Evolutionary conservation across 2,113 vertebrate genomes (phyloP).

Genomic region (Phaethon lepturus): DNA sequence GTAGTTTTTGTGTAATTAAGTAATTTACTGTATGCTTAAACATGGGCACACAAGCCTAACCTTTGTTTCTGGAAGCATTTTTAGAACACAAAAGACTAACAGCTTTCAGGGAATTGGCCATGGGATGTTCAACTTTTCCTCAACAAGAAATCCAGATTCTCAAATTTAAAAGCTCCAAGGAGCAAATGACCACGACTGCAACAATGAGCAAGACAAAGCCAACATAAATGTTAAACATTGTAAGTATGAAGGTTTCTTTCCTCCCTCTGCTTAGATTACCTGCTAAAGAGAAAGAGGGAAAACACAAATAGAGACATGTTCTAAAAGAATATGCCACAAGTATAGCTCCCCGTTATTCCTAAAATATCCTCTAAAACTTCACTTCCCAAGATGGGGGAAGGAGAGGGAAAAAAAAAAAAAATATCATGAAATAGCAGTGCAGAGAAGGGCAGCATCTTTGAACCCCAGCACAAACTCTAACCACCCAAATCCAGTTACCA

Average conservation of each 20-base stretch:
- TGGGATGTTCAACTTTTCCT: background rate
- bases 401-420: background rate
- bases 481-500: background rate
- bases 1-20: background rate
- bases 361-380: background rate
- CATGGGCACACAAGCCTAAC: background rate
- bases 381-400: accelerated
- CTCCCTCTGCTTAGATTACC: background rate
- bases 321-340: background rate
- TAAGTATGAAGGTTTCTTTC: background rate
- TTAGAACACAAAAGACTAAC: background rate
- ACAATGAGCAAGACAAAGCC: background rate
- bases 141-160: background rate
- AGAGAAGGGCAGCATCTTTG: background rate
- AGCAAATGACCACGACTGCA: background rate
- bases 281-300: background rate
- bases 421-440: background rate
- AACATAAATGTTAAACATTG: background rate
- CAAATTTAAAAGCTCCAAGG: background rate
- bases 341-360: background rate
- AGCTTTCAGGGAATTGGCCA: background rate
- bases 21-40: background rate
- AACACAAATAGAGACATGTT: background rate
- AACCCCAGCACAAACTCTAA: background rate
- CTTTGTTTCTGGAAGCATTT: background rate